Evolutionary conservation across 2,113 vertebrate genomes (phyloP).

Genomic region (Tetrax tetrax): DNA sequence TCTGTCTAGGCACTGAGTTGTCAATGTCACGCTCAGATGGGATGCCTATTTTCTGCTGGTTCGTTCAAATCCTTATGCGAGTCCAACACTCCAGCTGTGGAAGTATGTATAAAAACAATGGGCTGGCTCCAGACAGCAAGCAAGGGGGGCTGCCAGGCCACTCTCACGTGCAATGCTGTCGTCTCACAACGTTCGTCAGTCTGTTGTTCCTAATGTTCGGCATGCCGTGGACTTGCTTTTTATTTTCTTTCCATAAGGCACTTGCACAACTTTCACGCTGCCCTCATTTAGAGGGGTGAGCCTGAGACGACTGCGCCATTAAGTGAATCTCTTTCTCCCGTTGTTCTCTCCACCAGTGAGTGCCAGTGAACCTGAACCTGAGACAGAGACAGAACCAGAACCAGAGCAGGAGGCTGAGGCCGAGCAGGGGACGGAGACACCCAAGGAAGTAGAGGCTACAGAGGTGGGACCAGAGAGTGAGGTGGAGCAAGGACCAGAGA

Average conservation of each 20-base stretch:
- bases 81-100: conserved; percentile 3
- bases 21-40: background rate
- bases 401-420: conserved; percentile 62
- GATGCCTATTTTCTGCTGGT: conserved; percentile 17
- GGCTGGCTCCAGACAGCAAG: background rate
- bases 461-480: conserved; percentile 72
- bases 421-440: conserved; percentile 65
- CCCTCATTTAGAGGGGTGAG: background rate
- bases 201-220: background rate
- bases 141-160: background rate
- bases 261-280: background rate
- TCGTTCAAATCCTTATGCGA: background rate
- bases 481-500: conserved; percentile 77
- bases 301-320: background rate
- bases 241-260: conserved; percentile 29
- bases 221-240: background rate
- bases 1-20: background rate
- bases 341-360: conserved; percentile 76
- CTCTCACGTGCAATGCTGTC: background rate
- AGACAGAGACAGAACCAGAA: conserved; percentile 64
- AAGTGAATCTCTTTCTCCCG: conserved; percentile 65
- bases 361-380: conserved; percentile 75
- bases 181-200: background rate
- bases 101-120: conserved; percentile 12
- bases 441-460: conserved; percentile 62